Conservation (phyloP, 2,888 invertebrate genomes). For the Cryptocephalus moraei region DNA sequence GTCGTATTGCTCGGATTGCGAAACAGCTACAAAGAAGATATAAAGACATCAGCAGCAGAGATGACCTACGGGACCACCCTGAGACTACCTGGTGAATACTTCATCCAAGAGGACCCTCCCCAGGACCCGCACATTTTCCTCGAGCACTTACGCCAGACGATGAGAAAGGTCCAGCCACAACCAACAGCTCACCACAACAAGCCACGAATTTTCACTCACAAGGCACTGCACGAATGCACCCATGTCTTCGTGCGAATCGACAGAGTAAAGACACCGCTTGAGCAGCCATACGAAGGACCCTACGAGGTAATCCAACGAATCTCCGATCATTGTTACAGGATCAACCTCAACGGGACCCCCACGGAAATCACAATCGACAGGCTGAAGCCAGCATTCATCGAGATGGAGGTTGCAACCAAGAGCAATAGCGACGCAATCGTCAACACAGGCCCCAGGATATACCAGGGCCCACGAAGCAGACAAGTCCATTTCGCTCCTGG, state of each 20-base stretch:
- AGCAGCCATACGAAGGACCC: slow-evolving; percentile 20
- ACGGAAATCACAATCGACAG: slow-evolving; percentile 12
- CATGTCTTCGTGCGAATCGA: slow-evolving; percentile 27
- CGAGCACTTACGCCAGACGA: slow-evolving; percentile 1
- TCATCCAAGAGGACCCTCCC: neutral
- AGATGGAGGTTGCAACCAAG: no score
- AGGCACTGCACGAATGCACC: slow-evolving; percentile 34
- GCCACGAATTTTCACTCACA: slow-evolving; percentile 27
- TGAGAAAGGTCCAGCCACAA: slow-evolving; percentile 2
- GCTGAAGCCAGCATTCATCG: slow-evolving; percentile 18
- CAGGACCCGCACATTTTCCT: slow-evolving; percentile 1
- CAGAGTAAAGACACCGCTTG: slow-evolving; percentile 14
- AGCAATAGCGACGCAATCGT: no score
- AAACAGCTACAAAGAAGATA: neutral
- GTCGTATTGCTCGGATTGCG: slow-evolving; percentile 1
- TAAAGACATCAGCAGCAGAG: no score
- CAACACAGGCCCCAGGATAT: no score
- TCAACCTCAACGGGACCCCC: slow-evolving; percentile 8
- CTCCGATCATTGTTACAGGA: slow-evolving; percentile 9
- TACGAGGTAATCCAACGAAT: slow-evolving; percentile 12
- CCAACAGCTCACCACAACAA: neutral
- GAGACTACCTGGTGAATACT: neutral
- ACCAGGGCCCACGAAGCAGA: no score
- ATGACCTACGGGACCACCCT: slow-evolving; percentile 4
- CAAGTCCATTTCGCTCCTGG: no score